Percentiles rank a stretch among this genome's conserved stretches.
phyloP scores from a whole-genome alignment of 2,797 vertebrate species.

The Trematomus bernacchii region DNA sequence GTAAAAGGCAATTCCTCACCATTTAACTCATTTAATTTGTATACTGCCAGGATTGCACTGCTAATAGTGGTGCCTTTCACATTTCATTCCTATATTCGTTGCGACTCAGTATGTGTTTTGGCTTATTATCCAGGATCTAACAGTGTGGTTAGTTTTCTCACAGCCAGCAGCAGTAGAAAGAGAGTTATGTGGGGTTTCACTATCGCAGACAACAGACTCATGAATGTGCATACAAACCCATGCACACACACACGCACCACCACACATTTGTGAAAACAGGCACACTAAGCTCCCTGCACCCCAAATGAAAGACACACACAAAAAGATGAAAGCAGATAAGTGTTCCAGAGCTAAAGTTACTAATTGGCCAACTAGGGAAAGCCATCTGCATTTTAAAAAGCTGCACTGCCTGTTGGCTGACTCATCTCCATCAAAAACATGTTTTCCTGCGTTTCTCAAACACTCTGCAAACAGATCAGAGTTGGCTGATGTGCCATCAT shows the following conservation, averaged over 20 bases:
- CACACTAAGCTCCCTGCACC: conserved; percentile 54
- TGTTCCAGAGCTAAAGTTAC: conserved; percentile 79
- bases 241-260: conserved; percentile 5
- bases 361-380: conserved; percentile 87
- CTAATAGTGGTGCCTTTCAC: conserved; percentile 41
- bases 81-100: conserved; percentile 47
- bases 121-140: conserved; percentile 60
- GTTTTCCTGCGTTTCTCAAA: conserved; percentile 68
- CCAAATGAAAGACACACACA: conserved; percentile 73
- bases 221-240: conserved; percentile 36
- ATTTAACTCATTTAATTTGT: conserved; percentile 59
- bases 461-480: conserved; percentile 59
- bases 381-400: conserved; percentile 80
- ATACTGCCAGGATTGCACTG: conserved; percentile 33
- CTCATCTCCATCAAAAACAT: conserved; percentile 74
- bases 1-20: conserved; percentile 45
- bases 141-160: conserved; percentile 39
- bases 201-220: conserved; percentile 44
- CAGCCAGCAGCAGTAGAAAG: conserved; percentile 44
- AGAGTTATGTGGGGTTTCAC: conserved; percentile 45
- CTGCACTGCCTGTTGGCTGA: conserved; percentile 71
- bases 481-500: conserved; percentile 55
- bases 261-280: conserved; percentile 58
- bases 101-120: conserved; percentile 48
- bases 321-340: conserved; percentile 81